These are phyloP conservation scores for Nyctibius grandis DNA, from an alignment of 2,797 vertebrate genomes.

Conservation along the genomic window DNA sequence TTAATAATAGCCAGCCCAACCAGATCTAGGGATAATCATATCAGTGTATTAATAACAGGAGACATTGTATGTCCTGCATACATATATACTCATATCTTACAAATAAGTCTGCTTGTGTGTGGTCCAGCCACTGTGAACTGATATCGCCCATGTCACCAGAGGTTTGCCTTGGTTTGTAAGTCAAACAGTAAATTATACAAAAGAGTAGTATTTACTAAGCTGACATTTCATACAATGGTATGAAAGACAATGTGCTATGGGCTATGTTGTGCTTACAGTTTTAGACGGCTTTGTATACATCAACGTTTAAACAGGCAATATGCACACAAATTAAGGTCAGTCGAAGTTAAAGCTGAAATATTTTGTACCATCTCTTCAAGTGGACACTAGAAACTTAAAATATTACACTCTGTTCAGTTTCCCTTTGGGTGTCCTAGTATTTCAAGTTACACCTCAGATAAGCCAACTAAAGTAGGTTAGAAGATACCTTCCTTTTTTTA, in stretches of 20 bases:
- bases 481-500: not conserved
- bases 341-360: not conserved
- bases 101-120: accelerated
- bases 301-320: not conserved
- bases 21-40: not conserved
- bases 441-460: not conserved
- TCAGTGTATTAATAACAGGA: not conserved
- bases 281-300: not conserved
- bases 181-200: not conserved
- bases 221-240: not conserved
- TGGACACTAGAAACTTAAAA: not conserved
- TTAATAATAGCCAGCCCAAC: not conserved
- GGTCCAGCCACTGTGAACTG: not conserved
- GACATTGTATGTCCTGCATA: not conserved
- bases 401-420: not conserved
- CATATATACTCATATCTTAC: not conserved
- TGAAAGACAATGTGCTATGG: not conserved
- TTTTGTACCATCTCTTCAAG: not conserved
- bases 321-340: not conserved
- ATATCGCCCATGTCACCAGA: not conserved
- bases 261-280: not conserved
- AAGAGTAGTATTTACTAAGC: not conserved
- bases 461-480: not conserved
- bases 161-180: not conserved
- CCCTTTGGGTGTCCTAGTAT: not conserved